Base-by-base conservation (phyloP, 2,888 invertebrate genomes). In the Oconnorella tubifera region DNA sequence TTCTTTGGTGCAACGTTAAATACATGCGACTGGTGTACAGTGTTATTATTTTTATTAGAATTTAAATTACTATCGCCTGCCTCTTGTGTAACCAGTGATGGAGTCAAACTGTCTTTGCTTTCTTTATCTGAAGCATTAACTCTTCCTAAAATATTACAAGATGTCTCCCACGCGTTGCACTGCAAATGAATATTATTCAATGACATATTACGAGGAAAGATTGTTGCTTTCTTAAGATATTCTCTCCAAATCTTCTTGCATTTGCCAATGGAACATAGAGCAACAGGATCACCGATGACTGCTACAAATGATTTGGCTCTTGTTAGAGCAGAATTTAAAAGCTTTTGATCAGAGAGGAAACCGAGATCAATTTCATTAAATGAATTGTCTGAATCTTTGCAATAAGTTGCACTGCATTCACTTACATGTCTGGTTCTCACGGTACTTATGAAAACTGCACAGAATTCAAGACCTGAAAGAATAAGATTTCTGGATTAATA, bases 261-360 rank as follows among this genome's bases (percentile, higher is more conserved):
- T 67, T 89, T 86, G 4, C 91, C 91, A 58, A 90, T 86, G 0
- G 90, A 89, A 74, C 90, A 89, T 10, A 92, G 83, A 0, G 90
- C 90, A 0, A 91, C 87, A 0, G 91, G 91, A 83, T 92, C 91
- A 0, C 91, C 91, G 1, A 92, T 89, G 19, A 91, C 90, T 2
- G 89, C 90, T 14, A 80, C 75, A 33, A 75, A 69, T 0, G 77
- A 77, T 70, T 79, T 74, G n/a, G 80, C 77, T 40, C 79, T 66
- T 0, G 80, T 79, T 31, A 80, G 66, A 2, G 79, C 80, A 1
- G 80, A 79, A 70, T 80, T 80, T 23, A 80, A 70, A 29, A 80
- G 72, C 64, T 79, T 79, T 3, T 72, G 66, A 61, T 80, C 77
- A 2, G 77, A 76, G 40, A 79, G 70, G 68, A 80, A 79, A 25